phyloP scores from a whole-genome alignment of 2,797 vertebrate species.

The Mionectes olivaceus region DNA sequence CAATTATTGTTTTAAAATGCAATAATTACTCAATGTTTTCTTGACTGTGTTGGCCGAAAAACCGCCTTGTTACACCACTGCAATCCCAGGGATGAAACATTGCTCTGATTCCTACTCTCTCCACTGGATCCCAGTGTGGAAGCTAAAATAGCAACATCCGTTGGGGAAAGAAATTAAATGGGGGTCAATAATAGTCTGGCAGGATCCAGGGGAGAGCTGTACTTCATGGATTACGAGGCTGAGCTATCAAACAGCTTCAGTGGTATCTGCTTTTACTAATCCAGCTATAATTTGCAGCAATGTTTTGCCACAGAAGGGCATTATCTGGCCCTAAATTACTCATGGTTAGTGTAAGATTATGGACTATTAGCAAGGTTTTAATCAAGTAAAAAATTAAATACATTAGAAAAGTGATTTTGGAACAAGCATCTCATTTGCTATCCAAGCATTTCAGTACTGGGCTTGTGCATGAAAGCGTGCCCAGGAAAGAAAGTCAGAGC shows the following conservation, averaged over 20 bases:
- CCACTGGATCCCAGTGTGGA: not conserved
- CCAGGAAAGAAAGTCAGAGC: not conserved
- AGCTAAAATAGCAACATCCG: not conserved
- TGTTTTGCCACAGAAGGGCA: not conserved
- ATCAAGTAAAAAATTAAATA: not conserved
- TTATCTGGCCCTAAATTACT: not conserved
- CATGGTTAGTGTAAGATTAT: not conserved
- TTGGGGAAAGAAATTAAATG: not conserved
- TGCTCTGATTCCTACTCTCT: not conserved
- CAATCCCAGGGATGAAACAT: not conserved
- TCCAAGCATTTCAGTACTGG: not conserved
- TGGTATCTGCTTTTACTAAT: slow-evolving; percentile 6
- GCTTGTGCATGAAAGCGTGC: not conserved
- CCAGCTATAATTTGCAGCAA: not conserved
- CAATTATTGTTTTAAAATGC: not conserved
- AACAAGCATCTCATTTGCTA: not conserved
- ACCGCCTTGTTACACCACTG: not conserved
- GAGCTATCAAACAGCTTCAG: not conserved
- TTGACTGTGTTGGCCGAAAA: not conserved
- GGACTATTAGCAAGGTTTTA: not conserved
- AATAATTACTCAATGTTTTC: not conserved
- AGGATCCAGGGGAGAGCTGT: not conserved
- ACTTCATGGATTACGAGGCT: not conserved
- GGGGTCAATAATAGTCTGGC: not conserved
- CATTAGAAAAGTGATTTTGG: not conserved